Evolutionary conservation across 2,888 invertebrate species (phyloP).

Genomic region (Therioaphis trifolii): DNA sequence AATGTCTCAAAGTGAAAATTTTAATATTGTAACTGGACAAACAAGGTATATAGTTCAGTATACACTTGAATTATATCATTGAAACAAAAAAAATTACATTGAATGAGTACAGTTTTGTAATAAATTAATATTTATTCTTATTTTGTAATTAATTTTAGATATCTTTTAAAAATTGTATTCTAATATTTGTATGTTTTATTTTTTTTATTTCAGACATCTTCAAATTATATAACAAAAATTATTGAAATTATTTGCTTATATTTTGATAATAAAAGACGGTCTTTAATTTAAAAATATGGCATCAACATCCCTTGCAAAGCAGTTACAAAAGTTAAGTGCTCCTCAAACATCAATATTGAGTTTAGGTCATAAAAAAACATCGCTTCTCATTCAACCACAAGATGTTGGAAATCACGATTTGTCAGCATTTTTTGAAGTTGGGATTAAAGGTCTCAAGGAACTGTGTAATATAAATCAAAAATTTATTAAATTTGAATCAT

Average conservation of each 20-base stretch:
- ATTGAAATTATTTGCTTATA: not conserved
- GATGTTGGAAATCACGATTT: slow-evolving; percentile 89
- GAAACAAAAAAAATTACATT: too few relatives aligned
- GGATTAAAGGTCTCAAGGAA: slow-evolving; percentile 86
- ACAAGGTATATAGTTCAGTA: too few relatives aligned
- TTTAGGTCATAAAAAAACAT: slow-evolving; percentile 79
- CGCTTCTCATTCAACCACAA: slow-evolving; percentile 88
- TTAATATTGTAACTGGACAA: too few relatives aligned
- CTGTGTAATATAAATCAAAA: slow-evolving; percentile 78
- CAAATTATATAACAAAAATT: too few relatives aligned
- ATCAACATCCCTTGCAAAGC: slow-evolving; percentile 82
- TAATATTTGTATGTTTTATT: too few relatives aligned
- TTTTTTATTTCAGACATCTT: too few relatives aligned
- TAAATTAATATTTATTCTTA: too few relatives aligned
- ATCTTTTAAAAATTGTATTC: too few relatives aligned
- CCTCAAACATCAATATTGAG: slow-evolving; percentile 80
- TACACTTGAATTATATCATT: too few relatives aligned
- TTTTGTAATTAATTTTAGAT: too few relatives aligned
- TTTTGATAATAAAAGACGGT: not conserved
- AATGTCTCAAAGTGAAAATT: too few relatives aligned
- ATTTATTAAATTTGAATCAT: slow-evolving; percentile 80
- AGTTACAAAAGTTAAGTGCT: slow-evolving; percentile 79
- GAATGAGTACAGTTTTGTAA: too few relatives aligned
- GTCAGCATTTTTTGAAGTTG: slow-evolving; percentile 87
- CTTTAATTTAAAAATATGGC: slow-evolving; percentile 64